phyloP scores from a whole-genome alignment of 92 coral and sea anemone genomes.

The Porites divaricata region DNA sequence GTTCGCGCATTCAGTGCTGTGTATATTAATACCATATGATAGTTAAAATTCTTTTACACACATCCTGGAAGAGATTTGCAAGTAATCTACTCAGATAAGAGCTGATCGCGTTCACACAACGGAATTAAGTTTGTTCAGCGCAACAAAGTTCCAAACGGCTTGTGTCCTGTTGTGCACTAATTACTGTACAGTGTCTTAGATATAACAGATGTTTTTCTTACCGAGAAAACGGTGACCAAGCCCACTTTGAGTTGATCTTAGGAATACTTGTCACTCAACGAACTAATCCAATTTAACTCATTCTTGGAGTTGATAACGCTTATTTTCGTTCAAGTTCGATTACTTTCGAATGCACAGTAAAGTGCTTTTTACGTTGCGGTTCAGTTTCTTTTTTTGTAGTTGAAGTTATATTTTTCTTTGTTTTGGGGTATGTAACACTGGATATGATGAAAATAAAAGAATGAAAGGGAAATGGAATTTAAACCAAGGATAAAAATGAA shows the following conservation, averaged over 20 bases:
- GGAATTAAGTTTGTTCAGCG: no score
- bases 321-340: not conserved
- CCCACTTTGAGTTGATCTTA: not conserved
- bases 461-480: no score
- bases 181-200: no score
- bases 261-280: constrained; percentile 25
- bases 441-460: no score
- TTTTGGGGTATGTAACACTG: no score
- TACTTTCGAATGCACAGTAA: not conserved
- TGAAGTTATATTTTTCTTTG: no score
- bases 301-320: constrained; percentile 11
- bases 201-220: not conserved
- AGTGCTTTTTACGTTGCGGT: not conserved
- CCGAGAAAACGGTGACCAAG: not conserved
- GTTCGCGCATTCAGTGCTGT: not conserved
- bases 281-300: constrained; percentile 19
- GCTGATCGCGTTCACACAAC: no score
- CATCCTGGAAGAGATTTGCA: no score
- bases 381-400: not conserved
- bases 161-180: no score
- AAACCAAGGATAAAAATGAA: no score
- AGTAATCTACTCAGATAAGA: no score
- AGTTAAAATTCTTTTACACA: not conserved
- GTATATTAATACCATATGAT: not conserved
- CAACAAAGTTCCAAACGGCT: no score